Base-by-base conservation (phyloP, 2,888 invertebrate species). In the Mythimna vitellina region DNA sequence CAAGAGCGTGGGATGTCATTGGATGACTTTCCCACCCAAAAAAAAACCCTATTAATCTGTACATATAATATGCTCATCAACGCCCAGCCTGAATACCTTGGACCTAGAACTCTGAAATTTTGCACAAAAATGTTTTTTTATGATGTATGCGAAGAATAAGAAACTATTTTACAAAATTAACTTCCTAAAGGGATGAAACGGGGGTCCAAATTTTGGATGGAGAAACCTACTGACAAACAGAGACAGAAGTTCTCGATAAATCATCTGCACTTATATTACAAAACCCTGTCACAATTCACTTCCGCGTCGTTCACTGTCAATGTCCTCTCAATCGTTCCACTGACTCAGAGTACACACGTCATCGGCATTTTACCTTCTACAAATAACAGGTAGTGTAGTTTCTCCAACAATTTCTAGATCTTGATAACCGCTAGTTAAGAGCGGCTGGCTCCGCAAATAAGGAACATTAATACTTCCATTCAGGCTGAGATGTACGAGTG, bases 381-480 rank as follows among this genome's bases (percentile, higher is more conserved):
- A 63, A 81, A 73, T 67, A 73, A 60, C 77, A 76, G 82, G 82
- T 78, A 67, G 54, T 46, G 17, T 46, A 46, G 64, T 81, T 81
- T 60, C 66, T 57, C 60, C 65, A 60, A 76, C 72, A 78, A 70
- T 80, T 78, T 72, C 73, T 76, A 76, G 84, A 83, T 84, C 82
- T 76, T 84, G 80, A 77, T 83, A 78, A 77, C 78, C 82, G 58
- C 56, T 81, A 73, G 82, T 81, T 80, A 80, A 76, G 68, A 66
- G 68, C 70, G 58, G 73, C 64, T 73, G 67, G 38, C 60, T 73
- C 60, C 70, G 84, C 83, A 82, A 84, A 85, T 84, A 85, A 85
- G 73, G 75, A 53, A 62, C 85, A 85, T 84, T 84, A 85, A 81
- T 83, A 74, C 77, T 58, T 53, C 81, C 77, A 85, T 85, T 84